phyloP scores from a whole-genome alignment of 2,113 vertebrate genomes.

The Aramus guarauna region DNA sequence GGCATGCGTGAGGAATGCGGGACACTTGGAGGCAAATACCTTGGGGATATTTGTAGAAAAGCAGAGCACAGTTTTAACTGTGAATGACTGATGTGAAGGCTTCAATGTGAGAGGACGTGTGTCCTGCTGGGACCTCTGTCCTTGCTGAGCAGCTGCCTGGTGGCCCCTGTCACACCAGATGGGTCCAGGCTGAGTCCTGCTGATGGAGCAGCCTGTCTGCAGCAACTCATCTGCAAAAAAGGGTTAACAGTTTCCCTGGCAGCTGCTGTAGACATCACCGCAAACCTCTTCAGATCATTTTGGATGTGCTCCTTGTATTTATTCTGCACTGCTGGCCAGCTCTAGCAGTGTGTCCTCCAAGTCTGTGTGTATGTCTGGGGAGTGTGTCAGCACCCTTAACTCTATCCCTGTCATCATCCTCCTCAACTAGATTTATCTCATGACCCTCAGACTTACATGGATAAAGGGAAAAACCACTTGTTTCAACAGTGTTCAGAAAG shows the following conservation, averaged over 20 bases:
- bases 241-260: neutral
- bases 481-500: neutral
- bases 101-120: rapidly evolving
- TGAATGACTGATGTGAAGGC: neutral
- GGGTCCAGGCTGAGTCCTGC: neutral
- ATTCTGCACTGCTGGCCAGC: neutral
- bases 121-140: neutral
- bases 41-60: neutral
- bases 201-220: neutral
- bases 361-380: neutral
- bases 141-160: neutral
- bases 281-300: neutral
- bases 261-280: neutral
- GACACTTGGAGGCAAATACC: neutral
- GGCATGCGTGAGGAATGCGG: neutral
- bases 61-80: rapidly evolving
- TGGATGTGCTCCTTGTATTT: neutral
- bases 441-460: neutral
- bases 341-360: neutral
- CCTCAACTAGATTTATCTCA: neutral
- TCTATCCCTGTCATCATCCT: neutral
- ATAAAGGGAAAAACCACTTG: too few species aligned
- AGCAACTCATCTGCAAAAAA: neutral
- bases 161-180: neutral
- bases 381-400: neutral